Evolutionary conservation across 2,797 vertebrate genomes (phyloP).

Genomic region (Phalanger gymnotis): DNA sequence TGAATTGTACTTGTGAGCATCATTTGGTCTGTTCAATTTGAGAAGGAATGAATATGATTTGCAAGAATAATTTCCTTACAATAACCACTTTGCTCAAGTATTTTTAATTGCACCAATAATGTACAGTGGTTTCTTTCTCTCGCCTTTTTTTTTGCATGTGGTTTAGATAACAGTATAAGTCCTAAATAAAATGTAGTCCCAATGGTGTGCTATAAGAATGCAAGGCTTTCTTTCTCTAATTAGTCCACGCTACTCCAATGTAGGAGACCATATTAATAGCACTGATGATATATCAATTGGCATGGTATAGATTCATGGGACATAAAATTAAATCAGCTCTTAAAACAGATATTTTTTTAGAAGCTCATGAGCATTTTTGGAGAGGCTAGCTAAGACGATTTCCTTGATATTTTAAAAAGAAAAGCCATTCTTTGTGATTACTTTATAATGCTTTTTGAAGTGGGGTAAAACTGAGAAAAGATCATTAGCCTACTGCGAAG

Average conservation of each 20-base stretch:
- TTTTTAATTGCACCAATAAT: not conserved
- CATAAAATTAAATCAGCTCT: not conserved
- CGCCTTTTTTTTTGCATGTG: not conserved
- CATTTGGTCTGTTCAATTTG: not conserved
- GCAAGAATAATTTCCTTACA: constrained; percentile 26
- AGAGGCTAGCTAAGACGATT: constrained; percentile 1
- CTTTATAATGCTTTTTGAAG: constrained; percentile 8
- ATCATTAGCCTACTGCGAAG: constrained; percentile 12
- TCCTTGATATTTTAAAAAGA: constrained; percentile 52
- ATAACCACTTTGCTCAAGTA: constrained; percentile 14
- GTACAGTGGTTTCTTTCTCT: constrained; percentile 8
- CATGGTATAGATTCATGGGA: not conserved
- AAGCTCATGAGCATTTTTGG: not conserved
- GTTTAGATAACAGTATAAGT: not conserved
- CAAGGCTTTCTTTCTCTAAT: constrained; percentile 7
- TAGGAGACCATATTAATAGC: not conserved
- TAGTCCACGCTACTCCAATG: not conserved
- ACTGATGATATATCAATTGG: not conserved
- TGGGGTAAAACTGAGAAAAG: constrained; percentile 21
- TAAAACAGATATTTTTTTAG: not conserved
- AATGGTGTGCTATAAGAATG: not conserved
- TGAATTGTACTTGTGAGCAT: not conserved
- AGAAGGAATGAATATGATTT: constrained; percentile 35
- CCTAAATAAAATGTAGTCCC: not conserved
- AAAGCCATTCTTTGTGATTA: constrained; percentile 22